Percentiles rank a stretch among this genome's conserved stretches.
These are phyloP conservation scores for Lycia hirtaria DNA, from an alignment of 2,888 invertebrate genomes.

Conservation along the genomic window DNA sequence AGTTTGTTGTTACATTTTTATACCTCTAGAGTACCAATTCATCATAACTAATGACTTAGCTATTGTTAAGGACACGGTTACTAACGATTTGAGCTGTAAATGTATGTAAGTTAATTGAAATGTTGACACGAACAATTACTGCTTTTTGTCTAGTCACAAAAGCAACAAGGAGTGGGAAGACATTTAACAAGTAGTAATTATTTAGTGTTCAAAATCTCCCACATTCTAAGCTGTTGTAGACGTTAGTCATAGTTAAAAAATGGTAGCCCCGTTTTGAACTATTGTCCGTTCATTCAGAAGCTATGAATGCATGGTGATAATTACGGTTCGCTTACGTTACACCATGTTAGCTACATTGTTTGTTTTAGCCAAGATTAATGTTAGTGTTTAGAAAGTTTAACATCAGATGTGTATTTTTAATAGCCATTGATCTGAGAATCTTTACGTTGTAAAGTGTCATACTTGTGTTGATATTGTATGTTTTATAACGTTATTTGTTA, in stretches of 20 bases:
- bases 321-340: slow-evolving; percentile 33
- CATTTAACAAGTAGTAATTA: neutral
- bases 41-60: no score
- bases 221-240: slow-evolving; percentile 5
- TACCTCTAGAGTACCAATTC: no score
- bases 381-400: slow-evolving; percentile 36
- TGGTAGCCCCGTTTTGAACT: slow-evolving; percentile 26
- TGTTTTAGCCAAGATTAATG: slow-evolving; percentile 39
- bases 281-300: slow-evolving; percentile 49
- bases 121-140: neutral
- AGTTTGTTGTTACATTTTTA: no score
- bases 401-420: slow-evolving; percentile 13
- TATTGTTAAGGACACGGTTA: neutral
- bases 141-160: neutral
- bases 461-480: neutral
- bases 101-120: neutral
- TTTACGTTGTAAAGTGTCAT: neutral
- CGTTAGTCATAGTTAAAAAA: slow-evolving; percentile 5
- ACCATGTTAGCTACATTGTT: slow-evolving; percentile 33
- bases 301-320: slow-evolving; percentile 34
- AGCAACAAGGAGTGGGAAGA: neutral
- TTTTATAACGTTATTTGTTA: no score
- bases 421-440: slow-evolving; percentile 9
- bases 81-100: neutral
- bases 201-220: slow-evolving; percentile 19